Evolutionary conservation across 2,888 invertebrate species (phyloP).

Genomic region (Clistopyga incitator): DNA sequence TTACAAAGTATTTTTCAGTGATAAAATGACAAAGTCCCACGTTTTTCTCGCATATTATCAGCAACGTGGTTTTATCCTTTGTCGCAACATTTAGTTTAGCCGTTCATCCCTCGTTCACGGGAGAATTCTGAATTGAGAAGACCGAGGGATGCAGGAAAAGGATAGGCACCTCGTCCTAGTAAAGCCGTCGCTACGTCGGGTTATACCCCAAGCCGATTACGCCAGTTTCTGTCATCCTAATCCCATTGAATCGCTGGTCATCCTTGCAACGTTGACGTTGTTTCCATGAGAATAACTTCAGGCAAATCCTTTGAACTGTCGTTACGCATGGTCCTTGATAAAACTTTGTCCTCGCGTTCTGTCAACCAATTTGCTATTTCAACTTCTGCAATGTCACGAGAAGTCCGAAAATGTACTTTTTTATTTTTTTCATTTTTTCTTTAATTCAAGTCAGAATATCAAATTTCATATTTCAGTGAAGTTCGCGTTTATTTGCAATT

Average conservation of each 20-base stretch:
- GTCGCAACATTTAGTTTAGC: conserved; percentile 5
- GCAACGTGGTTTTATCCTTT: conserved; percentile 10
- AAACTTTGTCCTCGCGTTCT: conserved; percentile 19
- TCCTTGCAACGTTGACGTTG: conserved; percentile 30
- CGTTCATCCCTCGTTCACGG: conserved; percentile 20
- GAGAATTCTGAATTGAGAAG: conserved; percentile 34
- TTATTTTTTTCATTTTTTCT: no score
- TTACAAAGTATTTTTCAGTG: background rate
- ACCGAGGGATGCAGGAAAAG: background rate
- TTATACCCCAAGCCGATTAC: conserved; percentile 59
- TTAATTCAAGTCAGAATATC: no score
- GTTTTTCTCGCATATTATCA: background rate
- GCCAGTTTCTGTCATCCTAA: conserved; percentile 53
- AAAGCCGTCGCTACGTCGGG: conserved; percentile 52
- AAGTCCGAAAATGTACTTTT: background rate
- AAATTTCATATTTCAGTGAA: no score
- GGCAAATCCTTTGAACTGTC: conserved; percentile 35
- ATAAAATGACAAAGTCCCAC: background rate
- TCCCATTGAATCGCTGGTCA: conserved; percentile 44
- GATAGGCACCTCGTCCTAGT: background rate
- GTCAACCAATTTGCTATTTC: background rate
- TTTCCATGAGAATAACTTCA: conserved; percentile 36
- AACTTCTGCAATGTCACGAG: background rate
- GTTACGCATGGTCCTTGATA: background rate
- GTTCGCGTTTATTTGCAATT: no score